These are phyloP conservation scores for Exocentrus adspersus DNA, from an alignment of 2,888 invertebrate species.

Conservation along the genomic window DNA sequence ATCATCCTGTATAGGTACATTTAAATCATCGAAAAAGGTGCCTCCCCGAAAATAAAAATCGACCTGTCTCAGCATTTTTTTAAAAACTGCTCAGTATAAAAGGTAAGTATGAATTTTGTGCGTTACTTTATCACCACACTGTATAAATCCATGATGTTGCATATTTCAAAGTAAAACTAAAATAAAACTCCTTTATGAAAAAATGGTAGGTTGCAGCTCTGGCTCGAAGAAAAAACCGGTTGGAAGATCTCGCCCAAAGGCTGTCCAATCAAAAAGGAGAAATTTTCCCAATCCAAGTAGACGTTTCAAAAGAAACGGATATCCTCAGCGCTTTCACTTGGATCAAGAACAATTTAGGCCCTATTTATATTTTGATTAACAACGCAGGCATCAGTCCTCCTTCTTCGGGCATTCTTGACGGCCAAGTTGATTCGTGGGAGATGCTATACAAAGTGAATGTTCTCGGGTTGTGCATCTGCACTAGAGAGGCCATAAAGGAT, in stretches of 20 bases:
- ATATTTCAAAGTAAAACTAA: too few relatives aligned
- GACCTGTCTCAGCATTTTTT: too few relatives aligned
- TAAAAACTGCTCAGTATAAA: too few relatives aligned
- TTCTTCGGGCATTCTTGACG: too few relatives aligned
- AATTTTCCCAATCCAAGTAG: constrained; percentile 54
- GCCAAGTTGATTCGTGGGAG: constrained; percentile 40
- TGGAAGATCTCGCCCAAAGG: constrained; percentile 24
- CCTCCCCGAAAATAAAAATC: too few relatives aligned
- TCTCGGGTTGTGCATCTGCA: constrained; percentile 44
- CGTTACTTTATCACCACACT: too few relatives aligned
- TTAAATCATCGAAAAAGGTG: too few relatives aligned
- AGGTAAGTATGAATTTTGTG: too few relatives aligned
- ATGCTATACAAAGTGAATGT: constrained; percentile 46
- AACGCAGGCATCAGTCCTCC: constrained; percentile 53
- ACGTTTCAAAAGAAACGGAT: constrained; percentile 53
- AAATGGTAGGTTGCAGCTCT: constrained; percentile 35
- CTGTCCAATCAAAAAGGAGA: constrained; percentile 43
- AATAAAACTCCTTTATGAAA: too few relatives aligned
- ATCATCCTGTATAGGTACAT: too few relatives aligned
- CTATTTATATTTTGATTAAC: constrained; percentile 56
- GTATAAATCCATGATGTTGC: too few relatives aligned
- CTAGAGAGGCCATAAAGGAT: constrained; percentile 46
- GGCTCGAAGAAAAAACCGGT: constrained; percentile 32
- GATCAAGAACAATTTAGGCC: constrained; percentile 53
- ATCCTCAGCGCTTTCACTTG: constrained; percentile 53